Conservation (phyloP, 2,797 vertebrate genomes). For the Novumbra hubbsi region DNA sequence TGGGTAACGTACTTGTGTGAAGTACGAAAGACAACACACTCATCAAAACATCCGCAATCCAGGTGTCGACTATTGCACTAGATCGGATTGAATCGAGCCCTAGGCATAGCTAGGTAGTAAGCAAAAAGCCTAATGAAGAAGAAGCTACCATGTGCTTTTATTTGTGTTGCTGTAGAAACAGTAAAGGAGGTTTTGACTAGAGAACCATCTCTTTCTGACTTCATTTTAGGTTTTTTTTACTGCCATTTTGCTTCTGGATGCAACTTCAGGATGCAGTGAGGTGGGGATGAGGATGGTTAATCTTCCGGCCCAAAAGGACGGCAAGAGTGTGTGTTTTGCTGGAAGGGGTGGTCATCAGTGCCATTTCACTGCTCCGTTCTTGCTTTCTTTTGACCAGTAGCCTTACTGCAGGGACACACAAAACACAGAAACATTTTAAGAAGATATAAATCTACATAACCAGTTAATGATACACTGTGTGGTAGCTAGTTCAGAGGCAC, state of each 20-base stretch:
- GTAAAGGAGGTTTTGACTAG: conserved; percentile 67
- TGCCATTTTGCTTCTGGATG: conserved; percentile 62
- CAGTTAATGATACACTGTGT: not conserved
- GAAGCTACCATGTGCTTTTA: conserved; percentile 72
- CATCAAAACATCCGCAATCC: too few relatives aligned
- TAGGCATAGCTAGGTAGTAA: conserved; percentile 57
- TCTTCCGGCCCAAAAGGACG: conserved; percentile 69
- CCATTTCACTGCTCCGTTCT: conserved; percentile 86
- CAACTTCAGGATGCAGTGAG: conserved; percentile 47
- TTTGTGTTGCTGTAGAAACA: conserved; percentile 73
- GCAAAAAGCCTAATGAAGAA: conserved; percentile 43
- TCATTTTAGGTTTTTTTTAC: conserved; percentile 56
- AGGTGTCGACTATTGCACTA: too few relatives aligned
- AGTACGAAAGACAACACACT: too few relatives aligned
- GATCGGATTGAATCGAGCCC: conserved; percentile 63
- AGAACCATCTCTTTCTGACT: conserved; percentile 65
- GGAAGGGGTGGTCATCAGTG: conserved; percentile 46
- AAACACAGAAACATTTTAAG: conserved; percentile 29
- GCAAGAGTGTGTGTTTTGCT: conserved; percentile 42
- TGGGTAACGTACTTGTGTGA: too few relatives aligned
- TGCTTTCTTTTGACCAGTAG: conserved; percentile 90
- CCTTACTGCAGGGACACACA: conserved; percentile 77
- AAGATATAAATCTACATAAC: not conserved
- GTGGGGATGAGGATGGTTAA: conserved; percentile 54
- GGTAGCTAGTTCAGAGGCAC: conserved; percentile 41